Conservation (phyloP, 2,888 invertebrate genomes). For the Drosophila anceps region DNA sequence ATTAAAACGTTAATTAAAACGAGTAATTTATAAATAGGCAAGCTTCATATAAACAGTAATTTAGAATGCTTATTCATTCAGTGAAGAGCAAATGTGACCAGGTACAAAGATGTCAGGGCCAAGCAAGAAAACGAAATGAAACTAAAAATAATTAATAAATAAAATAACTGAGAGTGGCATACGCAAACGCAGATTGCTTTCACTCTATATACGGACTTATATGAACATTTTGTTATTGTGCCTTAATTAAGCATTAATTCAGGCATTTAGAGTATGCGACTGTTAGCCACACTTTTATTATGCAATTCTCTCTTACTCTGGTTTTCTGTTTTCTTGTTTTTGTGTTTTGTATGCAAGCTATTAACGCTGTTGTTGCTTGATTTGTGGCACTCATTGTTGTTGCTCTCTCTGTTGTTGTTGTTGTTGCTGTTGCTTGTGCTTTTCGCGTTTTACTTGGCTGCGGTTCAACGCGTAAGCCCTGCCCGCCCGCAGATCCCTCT, state of each 20-base stretch:
- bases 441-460: conserved; percentile 72
- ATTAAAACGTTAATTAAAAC: no score
- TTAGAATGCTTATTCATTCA: not conserved
- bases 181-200: not conserved
- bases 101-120: not conserved
- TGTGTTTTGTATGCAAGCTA: conserved; percentile 37
- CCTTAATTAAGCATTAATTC: conserved; percentile 2
- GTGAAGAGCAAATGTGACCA: not conserved
- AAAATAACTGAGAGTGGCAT: not conserved
- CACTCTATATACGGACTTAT: not conserved
- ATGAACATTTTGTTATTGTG: not conserved
- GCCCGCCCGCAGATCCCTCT: not conserved
- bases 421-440: conserved; percentile 65
- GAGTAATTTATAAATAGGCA: not conserved
- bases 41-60: not conserved
- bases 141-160: conserved; percentile 4
- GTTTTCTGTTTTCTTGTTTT: conserved; percentile 15
- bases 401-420: conserved; percentile 53
- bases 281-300: conserved; percentile 43
- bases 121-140: not conserved
- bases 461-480: conserved; percentile 69
- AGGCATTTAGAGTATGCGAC: conserved; percentile 38
- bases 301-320: not conserved
- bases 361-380: conserved; percentile 63
- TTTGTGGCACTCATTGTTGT: conserved; percentile 52